Percentiles rank a stretch among this genome's conserved stretches.
Evolutionary conservation across 2,113 vertebrate species (phyloP).

Genomic region (Phodopus roborovskii): DNA sequence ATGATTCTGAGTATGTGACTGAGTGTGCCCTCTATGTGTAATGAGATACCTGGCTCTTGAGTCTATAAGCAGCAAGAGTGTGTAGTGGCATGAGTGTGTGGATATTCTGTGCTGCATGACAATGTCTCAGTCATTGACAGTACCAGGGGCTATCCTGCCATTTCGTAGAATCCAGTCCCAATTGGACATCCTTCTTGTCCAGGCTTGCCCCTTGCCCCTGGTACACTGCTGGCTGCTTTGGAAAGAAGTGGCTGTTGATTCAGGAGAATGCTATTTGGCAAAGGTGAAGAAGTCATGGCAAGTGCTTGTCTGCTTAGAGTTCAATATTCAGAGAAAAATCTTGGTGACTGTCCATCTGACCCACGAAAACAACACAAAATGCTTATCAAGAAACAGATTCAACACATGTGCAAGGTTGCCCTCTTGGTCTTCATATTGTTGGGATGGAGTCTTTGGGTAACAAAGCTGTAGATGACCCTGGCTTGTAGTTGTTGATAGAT

Average conservation of each 20-base stretch:
- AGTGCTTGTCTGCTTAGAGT: not conserved
- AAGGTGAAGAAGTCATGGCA: not conserved
- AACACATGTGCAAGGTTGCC: not conserved
- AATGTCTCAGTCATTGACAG: not conserved
- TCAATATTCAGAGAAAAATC: not conserved
- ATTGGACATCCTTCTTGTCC: not conserved
- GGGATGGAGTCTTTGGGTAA: not conserved
- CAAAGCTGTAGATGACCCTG: not conserved
- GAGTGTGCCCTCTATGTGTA: not conserved
- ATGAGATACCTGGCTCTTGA: not conserved
- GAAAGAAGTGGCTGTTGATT: not conserved
- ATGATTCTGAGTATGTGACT: not conserved
- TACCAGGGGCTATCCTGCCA: not conserved
- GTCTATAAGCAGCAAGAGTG: not conserved
- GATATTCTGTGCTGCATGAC: not conserved
- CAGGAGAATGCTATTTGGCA: not conserved
- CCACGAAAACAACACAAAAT: not conserved
- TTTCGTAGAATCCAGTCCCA: slow-evolving; percentile 11
- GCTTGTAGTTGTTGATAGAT: not conserved
- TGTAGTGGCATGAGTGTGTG: not conserved
- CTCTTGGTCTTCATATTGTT: not conserved
- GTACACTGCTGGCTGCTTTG: not conserved
- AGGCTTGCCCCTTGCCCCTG: not conserved
- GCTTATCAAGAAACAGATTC: not conserved
- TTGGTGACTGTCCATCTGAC: not conserved